Base-by-base conservation (phyloP, 2,113 vertebrate genomes). In the Nothocercus julius region DNA sequence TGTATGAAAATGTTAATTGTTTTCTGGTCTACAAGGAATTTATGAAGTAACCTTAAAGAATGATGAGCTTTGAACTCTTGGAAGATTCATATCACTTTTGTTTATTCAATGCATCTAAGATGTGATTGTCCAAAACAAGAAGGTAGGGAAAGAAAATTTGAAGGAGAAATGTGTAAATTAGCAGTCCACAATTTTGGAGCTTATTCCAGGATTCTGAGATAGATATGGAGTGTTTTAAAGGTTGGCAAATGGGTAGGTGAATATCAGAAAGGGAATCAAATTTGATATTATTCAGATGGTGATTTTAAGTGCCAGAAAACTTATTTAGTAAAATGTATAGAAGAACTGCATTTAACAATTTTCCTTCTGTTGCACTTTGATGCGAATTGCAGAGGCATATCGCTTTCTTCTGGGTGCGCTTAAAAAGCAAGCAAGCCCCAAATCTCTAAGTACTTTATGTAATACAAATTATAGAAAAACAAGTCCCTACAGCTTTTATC, bases 21-120 rank as follows among this genome's bases (percentile, higher is more conserved):
- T 66, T 96, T 82, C 34, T 69, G 42, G 17, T 70, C 63, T 94
- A 69, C 44, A 68, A 90, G 68, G 40, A 91, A 97, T 91, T 95
- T 89, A 85, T 49, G 5, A 13, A 80, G 51, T 84, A 87, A 62
- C 78, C 45, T 93, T 69, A 24, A 80, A 95, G 72, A 96, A 63
- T 19, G 22, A 8, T 82, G 67, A 89, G 36, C 25, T 75, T 61
- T 90, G 28, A 19, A 90, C 85, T 94, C 56, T 86, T 90, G 85
- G 74, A 93, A 84, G 10, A 73, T 73, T 62, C 28, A 25, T 70
- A 45, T 9, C 22, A 79, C 85, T 95, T 74, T 42, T 82, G 7
- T 92, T 95, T 69, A 86, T 82, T 68, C 66, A 76, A 21, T 27
- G 16, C 2, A 64, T 89, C 30, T 59, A 6, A n/a, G 69, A 3